These are phyloP conservation scores for Oppia nitens DNA, from an alignment of 1,140 invertebrate genomes.

Conservation along the genomic window DNA sequence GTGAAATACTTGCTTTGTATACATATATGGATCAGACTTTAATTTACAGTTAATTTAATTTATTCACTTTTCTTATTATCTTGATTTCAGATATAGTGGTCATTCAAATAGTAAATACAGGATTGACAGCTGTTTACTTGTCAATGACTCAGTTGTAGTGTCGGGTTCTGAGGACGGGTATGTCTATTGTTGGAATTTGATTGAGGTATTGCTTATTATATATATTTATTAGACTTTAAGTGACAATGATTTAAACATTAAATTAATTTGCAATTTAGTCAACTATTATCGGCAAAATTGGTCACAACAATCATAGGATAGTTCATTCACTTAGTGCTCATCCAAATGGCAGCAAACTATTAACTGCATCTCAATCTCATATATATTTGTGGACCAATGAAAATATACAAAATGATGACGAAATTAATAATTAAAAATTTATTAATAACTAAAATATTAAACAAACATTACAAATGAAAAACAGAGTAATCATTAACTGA, in stretches of 20 bases:
- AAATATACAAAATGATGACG: constrained; percentile 12
- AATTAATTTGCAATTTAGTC: constrained; percentile 25
- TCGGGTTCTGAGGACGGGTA: constrained; percentile 71
- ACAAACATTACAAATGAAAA: background rate
- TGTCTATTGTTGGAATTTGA: constrained; percentile 62
- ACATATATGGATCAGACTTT: background rate
- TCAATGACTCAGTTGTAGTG: constrained; percentile 60
- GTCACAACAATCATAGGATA: constrained; percentile 24
- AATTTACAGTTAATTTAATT: background rate
- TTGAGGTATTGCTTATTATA: constrained; percentile 10
- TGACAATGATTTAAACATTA: too few species aligned
- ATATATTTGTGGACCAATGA: constrained; percentile 32
- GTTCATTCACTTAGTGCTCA: constrained; percentile 36
- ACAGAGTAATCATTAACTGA: constrained; percentile 43
- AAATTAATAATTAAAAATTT: background rate
- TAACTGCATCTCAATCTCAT: constrained; percentile 33
- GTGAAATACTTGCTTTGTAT: constrained; percentile 54
- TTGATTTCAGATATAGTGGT: constrained; percentile 38
- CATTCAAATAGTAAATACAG: constrained; percentile 59
- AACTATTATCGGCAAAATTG: constrained; percentile 37
- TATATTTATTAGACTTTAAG: too few species aligned
- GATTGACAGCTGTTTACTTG: constrained; percentile 65
- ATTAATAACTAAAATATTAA: background rate
- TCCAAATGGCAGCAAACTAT: constrained; percentile 31
- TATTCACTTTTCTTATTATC: background rate